Conservation (phyloP, 2,888 invertebrate species). For the Thumatha senex region DNA sequence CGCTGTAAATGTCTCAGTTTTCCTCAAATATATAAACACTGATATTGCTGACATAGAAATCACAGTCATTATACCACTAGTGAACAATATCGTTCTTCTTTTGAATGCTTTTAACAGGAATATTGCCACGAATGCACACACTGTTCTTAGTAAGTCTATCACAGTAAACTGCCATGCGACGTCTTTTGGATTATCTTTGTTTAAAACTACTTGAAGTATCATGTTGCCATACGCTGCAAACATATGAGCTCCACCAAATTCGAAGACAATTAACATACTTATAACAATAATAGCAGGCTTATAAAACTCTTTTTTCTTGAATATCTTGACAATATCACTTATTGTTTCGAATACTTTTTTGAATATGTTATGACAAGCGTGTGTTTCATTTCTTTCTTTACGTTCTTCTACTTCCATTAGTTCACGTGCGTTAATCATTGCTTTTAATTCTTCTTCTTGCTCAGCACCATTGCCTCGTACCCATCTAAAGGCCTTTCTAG, state of each 20-base stretch:
- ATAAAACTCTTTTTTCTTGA: slow-evolving; percentile 75
- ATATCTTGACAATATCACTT: slow-evolving; percentile 62
- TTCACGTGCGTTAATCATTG: slow-evolving; percentile 70
- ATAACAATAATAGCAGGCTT: slow-evolving; percentile 75
- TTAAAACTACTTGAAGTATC: slow-evolving; percentile 67
- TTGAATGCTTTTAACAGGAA: slow-evolving; percentile 69
- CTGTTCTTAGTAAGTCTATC: slow-evolving; percentile 85
- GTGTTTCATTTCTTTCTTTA: slow-evolving; percentile 40
- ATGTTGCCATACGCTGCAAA: slow-evolving; percentile 73
- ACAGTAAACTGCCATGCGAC: slow-evolving; percentile 84
- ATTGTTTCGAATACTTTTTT: slow-evolving; percentile 53
- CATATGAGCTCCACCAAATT: slow-evolving; percentile 77
- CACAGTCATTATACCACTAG: slow-evolving; percentile 69
- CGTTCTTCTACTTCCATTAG: slow-evolving; percentile 53
- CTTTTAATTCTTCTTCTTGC: slow-evolving; percentile 69
- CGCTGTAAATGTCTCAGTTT: slow-evolving; percentile 54
- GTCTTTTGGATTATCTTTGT: slow-evolving; percentile 60
- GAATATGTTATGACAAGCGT: slow-evolving; percentile 48
- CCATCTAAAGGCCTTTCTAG: slow-evolving; percentile 83
- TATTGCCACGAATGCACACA: slow-evolving; percentile 84
- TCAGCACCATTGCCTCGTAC: slow-evolving; percentile 80
- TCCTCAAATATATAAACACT: slow-evolving; percentile 66
- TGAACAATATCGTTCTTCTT: slow-evolving; percentile 68
- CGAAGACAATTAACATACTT: slow-evolving; percentile 74
- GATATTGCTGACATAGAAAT: slow-evolving; percentile 64